Conservation (phyloP, 1,140 invertebrate species). For the Ceratina japonica region DNA sequence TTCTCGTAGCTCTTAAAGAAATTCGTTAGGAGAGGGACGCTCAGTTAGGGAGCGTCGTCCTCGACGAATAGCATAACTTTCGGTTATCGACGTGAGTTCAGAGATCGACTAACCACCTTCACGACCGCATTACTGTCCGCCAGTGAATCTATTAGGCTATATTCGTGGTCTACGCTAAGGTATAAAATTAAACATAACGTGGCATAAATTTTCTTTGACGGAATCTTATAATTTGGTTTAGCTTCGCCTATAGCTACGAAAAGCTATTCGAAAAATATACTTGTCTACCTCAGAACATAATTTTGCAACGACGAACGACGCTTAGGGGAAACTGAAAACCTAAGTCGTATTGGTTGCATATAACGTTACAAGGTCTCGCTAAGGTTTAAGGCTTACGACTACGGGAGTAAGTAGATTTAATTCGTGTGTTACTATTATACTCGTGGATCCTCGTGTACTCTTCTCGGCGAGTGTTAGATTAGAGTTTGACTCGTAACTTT, state of each 20-base stretch:
- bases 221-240: conserved; percentile 72
- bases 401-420: conserved; percentile 68
- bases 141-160: conserved; percentile 50
- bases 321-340: conserved; percentile 44
- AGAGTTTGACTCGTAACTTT: conserved; percentile 47
- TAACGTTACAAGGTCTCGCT: conserved; percentile 69
- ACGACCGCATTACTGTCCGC: conserved; percentile 32
- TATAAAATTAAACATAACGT: conserved; percentile 65
- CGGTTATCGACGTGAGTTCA: conserved; percentile 40
- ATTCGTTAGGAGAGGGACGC: conserved; percentile 22
- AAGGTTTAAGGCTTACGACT: conserved; percentile 73
- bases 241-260: conserved; percentile 74
- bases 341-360: conserved; percentile 67
- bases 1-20: background rate
- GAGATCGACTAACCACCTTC: conserved; percentile 45
- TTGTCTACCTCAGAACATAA: conserved; percentile 79
- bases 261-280: conserved; percentile 79
- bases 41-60: conserved; percentile 5
- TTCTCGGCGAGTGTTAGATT: conserved; percentile 30
- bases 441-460: conserved; percentile 53
- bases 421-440: conserved; percentile 64
- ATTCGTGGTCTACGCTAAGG: conserved; percentile 63
- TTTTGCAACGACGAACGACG: conserved; percentile 71
- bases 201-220: conserved; percentile 65
- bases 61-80: conserved; percentile 26